Evolutionary conservation across 2,888 invertebrate genomes (phyloP).

Genomic region (Zaprionus bogoriensis): DNA sequence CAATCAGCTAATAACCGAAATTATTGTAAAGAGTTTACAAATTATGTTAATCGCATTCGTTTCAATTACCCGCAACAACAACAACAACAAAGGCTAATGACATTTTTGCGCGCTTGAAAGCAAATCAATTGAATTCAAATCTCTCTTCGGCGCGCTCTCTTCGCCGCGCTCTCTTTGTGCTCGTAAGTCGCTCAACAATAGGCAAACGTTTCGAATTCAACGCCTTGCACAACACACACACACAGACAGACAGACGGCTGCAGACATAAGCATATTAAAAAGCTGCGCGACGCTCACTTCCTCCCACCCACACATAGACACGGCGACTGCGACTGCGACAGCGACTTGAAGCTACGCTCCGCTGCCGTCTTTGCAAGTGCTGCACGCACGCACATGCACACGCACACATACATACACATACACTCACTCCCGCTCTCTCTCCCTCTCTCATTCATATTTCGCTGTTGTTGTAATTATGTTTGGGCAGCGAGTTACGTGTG

Average conservation of each 20-base stretch:
- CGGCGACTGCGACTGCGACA: constrained; percentile 10
- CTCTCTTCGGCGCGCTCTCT: constrained; percentile 11
- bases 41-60: constrained; percentile 80
- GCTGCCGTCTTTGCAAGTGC: constrained; percentile 22
- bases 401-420: neutral
- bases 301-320: constrained; percentile 32
- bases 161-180: constrained; percentile 12
- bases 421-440: neutral
- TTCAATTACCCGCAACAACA: constrained; percentile 69
- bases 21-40: constrained; percentile 65
- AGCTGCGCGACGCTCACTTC: constrained; percentile 39
- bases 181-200: constrained; percentile 54
- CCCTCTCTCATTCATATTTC: constrained; percentile 22
- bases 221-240: constrained; percentile 5
- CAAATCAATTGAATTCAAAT: constrained; percentile 47
- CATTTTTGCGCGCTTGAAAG: constrained; percentile 29
- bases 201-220: constrained; percentile 48
- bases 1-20: constrained; percentile 68
- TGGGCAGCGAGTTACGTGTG: constrained; percentile 1
- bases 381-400: constrained; percentile 25
- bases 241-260: neutral
- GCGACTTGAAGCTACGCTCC: constrained; percentile 32
- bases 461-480: constrained; percentile 46
- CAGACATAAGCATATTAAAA: constrained; percentile 21
- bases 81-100: constrained; percentile 37